Percentiles rank a stretch among this genome's conserved stretches.
Conservation (phyloP, 2,888 invertebrate genomes). For the Sipha maydis region DNA sequence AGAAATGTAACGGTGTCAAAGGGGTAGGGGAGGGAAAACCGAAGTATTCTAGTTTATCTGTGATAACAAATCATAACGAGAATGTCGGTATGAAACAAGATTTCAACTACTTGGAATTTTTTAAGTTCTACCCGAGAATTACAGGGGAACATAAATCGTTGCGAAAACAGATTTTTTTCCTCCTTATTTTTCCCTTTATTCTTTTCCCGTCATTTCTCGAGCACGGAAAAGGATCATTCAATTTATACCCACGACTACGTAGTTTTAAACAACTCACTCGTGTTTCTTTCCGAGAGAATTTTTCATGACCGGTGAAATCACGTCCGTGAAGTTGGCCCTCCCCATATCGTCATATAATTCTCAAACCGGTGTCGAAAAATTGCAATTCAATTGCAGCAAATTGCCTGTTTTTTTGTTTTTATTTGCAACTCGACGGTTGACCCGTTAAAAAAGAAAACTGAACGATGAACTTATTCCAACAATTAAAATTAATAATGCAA, state of each 20-base stretch:
- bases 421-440: too few relatives aligned
- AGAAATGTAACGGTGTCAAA: conserved; percentile 34
- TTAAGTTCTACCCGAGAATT: conserved; percentile 50
- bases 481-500: too few relatives aligned
- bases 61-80: conserved; percentile 55
- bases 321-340: too few relatives aligned
- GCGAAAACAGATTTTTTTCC: conserved; percentile 18
- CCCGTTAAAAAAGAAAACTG: too few relatives aligned
- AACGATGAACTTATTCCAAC: too few relatives aligned
- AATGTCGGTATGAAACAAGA: conserved; percentile 33
- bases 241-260: conserved; percentile 2
- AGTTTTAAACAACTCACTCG: conserved; percentile 31
- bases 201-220: conserved; percentile 14
- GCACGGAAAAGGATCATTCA: conserved; percentile 16
- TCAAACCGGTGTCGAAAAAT: too few relatives aligned
- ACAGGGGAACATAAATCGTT: conserved; percentile 45
- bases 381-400: too few relatives aligned
- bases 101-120: conserved; percentile 43
- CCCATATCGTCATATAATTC: too few relatives aligned
- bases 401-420: too few relatives aligned
- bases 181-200: neutral
- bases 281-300: neutral
- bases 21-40: neutral
- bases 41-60: conserved; percentile 45
- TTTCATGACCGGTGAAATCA: neutral